Evolutionary conservation across 2,888 invertebrate species (phyloP).

Genomic region (Galeopsomyia nigrocyanea): DNA sequence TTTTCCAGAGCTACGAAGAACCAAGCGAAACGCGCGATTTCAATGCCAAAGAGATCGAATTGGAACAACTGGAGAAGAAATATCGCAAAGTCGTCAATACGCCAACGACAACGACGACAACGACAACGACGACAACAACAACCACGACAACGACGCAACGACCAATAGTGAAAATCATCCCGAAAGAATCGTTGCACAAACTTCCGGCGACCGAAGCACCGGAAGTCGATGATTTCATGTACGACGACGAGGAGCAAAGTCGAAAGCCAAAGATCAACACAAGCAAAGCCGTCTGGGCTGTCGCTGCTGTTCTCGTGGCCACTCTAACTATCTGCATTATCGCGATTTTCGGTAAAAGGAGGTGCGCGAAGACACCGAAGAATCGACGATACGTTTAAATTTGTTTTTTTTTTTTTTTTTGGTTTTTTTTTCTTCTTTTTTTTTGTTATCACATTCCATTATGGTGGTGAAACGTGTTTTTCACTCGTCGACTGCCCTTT

Average conservation of each 20-base stretch:
- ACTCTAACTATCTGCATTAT: constrained; percentile 61
- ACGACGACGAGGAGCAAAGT: constrained; percentile 40
- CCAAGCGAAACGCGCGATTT: constrained; percentile 49
- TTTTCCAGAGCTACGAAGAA: constrained; percentile 52
- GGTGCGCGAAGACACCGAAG: constrained; percentile 64
- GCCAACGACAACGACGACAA: constrained; percentile 53
- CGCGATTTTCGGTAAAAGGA: constrained; percentile 62
- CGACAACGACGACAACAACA: constrained; percentile 47
- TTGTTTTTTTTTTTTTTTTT: no score
- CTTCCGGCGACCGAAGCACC: constrained; percentile 3
- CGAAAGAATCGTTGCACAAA: constrained; percentile 33
- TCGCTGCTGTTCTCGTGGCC: constrained; percentile 60
- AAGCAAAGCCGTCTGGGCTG: constrained; percentile 63
- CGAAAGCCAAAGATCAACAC: constrained; percentile 55
- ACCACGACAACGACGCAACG: constrained; percentile 40
- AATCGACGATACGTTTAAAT: constrained; percentile 63
- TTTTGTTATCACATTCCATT: no score
- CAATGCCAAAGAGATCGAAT: constrained; percentile 52
- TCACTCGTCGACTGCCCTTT: no score
- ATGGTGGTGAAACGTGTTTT: no score
- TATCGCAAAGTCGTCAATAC: constrained; percentile 53
- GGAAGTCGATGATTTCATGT: not conserved
- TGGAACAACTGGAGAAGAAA: constrained; percentile 55
- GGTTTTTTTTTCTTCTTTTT: no score
- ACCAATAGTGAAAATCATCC: constrained; percentile 16